Conservation (phyloP, 1,140 invertebrate genomes). For the Papilio machaon region DNA sequence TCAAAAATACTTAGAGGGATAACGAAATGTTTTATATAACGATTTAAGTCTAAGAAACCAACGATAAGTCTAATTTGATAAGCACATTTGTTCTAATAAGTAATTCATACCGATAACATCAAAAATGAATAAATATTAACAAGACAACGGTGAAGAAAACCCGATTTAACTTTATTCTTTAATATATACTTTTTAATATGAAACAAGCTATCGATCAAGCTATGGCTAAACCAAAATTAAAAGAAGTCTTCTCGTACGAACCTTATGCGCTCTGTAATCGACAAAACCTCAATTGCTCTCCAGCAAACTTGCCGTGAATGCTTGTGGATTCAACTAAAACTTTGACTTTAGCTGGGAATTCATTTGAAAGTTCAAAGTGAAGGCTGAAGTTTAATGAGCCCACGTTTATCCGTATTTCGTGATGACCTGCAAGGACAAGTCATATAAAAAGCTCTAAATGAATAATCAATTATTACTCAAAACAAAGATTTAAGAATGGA, state of each 20-base stretch:
- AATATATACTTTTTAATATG: not conserved
- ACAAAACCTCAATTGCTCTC: not conserved
- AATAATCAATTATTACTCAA: too few relatives aligned
- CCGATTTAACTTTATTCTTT: too few relatives aligned
- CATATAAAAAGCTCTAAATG: not conserved
- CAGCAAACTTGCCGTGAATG: constrained; percentile 16
- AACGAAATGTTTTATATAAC: too few relatives aligned
- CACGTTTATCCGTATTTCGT: not conserved
- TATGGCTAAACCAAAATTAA: not conserved
- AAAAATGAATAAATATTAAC: too few relatives aligned
- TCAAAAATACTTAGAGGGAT: too few relatives aligned
- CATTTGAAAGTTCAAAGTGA: constrained; percentile 16
- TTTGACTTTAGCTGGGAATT: constrained; percentile 9
- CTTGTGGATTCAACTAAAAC: constrained; percentile 22
- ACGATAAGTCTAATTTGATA: not conserved
- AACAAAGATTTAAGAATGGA: too few relatives aligned
- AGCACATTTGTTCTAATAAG: too few relatives aligned
- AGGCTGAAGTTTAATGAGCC: constrained; percentile 6
- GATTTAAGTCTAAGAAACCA: too few relatives aligned
- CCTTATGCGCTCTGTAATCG: not conserved
- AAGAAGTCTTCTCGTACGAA: not conserved
- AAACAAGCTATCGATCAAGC: not conserved
- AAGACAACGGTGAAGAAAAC: not conserved
- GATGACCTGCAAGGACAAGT: not conserved
- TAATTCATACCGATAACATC: too few relatives aligned